These are phyloP conservation scores for Aphyosemion australe DNA, from an alignment of 2,113 vertebrate genomes.

Conservation along the genomic window DNA sequence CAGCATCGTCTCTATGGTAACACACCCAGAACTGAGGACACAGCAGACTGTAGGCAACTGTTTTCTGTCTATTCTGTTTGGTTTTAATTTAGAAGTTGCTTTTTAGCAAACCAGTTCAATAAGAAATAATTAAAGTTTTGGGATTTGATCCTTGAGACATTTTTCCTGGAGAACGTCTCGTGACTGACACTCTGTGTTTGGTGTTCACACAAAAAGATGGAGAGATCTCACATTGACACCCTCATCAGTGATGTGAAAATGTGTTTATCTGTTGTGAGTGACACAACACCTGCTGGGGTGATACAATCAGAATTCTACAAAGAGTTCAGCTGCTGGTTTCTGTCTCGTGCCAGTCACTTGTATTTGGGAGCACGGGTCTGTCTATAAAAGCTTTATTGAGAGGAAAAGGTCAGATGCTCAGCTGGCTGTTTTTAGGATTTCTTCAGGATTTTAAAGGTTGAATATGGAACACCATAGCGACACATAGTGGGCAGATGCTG, in stretches of 20 bases:
- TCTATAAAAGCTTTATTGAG: constrained; percentile 10
- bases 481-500: too few species aligned
- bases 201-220: neutral
- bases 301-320: neutral
- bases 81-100: constrained; percentile 4
- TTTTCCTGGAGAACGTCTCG: too few species aligned
- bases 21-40: constrained; percentile 13
- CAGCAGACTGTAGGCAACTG: neutral
- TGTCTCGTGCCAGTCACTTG: constrained; percentile 1
- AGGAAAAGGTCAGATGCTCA: constrained; percentile 16
- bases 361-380: neutral
- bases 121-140: too few species aligned
- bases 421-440: neutral
- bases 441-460: neutral
- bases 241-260: constrained; percentile 3
- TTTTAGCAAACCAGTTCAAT: neutral
- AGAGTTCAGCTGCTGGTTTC: constrained; percentile 4
- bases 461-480: too few species aligned
- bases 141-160: too few species aligned
- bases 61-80: neutral
- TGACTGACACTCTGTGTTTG: neutral
- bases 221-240: constrained; percentile 8
- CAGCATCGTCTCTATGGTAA: constrained; percentile 14
- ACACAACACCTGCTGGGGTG: constrained; percentile 4
- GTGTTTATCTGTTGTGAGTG: constrained; percentile 2